These are phyloP conservation scores for Drosophila ambigua DNA, from an alignment of 1,140 invertebrate genomes.

Conservation along the genomic window DNA sequence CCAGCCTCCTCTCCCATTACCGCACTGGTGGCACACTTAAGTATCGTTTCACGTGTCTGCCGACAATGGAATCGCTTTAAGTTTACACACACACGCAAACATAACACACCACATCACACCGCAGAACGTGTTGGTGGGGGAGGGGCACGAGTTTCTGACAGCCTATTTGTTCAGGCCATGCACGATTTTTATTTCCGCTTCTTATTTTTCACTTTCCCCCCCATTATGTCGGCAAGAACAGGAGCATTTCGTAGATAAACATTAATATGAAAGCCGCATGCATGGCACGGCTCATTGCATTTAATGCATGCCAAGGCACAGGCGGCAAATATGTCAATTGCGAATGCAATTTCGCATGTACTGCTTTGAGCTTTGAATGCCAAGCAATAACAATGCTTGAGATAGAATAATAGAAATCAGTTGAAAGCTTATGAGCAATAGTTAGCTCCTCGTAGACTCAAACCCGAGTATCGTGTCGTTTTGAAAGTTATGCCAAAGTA, in stretches of 20 bases:
- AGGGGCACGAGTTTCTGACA: slow-evolving; percentile 11
- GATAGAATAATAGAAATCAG: no score
- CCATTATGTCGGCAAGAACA: slow-evolving; percentile 9
- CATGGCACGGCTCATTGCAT: slow-evolving; percentile 41
- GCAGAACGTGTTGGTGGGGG: neutral
- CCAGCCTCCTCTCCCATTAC: slow-evolving; percentile 1
- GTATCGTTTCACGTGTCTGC: slow-evolving; percentile 52
- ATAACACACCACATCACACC: slow-evolving; percentile 1
- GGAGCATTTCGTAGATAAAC: slow-evolving; percentile 16
- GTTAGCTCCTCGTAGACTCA: no score
- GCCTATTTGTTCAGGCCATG: slow-evolving; percentile 46
- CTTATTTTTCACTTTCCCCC: slow-evolving; percentile 4
- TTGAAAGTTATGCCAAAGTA: no score
- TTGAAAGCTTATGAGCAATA: no score
- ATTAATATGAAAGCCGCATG: slow-evolving; percentile 26
- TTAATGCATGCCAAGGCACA: slow-evolving; percentile 28
- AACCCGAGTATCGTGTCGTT: no score
- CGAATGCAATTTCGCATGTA: neutral
- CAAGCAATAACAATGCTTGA: no score
- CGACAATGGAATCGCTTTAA: slow-evolving; percentile 45
- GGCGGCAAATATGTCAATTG: slow-evolving; percentile 19
- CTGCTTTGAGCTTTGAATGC: no score
- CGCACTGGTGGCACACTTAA: slow-evolving; percentile 28
- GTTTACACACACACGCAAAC: slow-evolving; percentile 32
- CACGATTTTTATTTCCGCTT: slow-evolving; percentile 36